Evolutionary conservation across 1,140 invertebrate genomes (phyloP), one percentile per base, ranked within the genome.

Genomic region (Aphelinus atriplicis): DNA sequence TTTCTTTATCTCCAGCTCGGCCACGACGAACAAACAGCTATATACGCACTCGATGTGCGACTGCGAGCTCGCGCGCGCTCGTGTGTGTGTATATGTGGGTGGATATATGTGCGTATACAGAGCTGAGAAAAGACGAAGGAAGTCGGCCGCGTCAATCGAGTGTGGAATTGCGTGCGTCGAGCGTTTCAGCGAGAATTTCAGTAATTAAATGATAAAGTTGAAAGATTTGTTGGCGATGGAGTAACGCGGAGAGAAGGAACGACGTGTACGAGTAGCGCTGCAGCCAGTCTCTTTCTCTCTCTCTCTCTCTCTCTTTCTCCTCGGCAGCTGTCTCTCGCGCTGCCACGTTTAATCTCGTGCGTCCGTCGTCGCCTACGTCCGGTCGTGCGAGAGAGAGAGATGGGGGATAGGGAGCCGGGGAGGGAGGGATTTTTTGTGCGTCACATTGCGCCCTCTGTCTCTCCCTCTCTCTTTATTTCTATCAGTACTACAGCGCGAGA

Each of bases 181-280:
- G 56, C 42, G 47, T 46, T 71, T 71, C 45, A 9, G 43, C 48
- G 42, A 47, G 51, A 73, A 66, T 73, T 66, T 10, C 42, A 57
- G 71, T 66, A 66, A 73, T 73, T 73, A 66, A 73, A 73, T 73
- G 63, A 73, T 73, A 58, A 73, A 66, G 61, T 42, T 51, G 55
- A 65, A 58, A 65, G 68, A 71, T 71, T 71, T 51, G 9, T 42
- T 7, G 47, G 2, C 3, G 63, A 7, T n/a, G 4, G 10, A 57
- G 56, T 9, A 64, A 48, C 26, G 26, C 26, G 26, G 48, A 10
- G 3, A 51, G 46, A 64, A 5, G 7, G 48, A 64, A 64, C 61
- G 42, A 45, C 47, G 7, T 26, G 26, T 26, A 26, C 26, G 26
- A 26, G 26, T 26, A 26, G 26, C 26, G 26, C 26, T 26, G 26